Evolutionary conservation across 2,113 vertebrate species (phyloP).

Genomic region (Neolamprologus ventralis): DNA sequence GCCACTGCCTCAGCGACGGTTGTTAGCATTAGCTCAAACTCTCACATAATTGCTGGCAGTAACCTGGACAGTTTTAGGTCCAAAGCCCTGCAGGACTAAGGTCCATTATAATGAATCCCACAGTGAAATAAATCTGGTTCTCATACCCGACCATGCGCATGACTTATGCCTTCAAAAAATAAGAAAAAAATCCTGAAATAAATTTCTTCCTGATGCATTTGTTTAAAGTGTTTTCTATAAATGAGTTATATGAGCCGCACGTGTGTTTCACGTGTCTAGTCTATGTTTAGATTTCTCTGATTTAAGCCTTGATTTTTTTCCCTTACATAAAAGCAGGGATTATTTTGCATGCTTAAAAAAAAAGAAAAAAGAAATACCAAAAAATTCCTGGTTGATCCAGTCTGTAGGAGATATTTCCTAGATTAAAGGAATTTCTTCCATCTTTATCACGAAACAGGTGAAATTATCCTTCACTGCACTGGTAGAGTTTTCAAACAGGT

Average conservation of each 20-base stretch:
- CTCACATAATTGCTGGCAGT: neutral
- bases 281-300: neutral
- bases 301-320: neutral
- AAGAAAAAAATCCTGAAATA: neutral
- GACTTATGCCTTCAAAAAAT: neutral
- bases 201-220: neutral
- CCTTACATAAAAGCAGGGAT: neutral
- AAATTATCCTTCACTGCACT: neutral
- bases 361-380: neutral
- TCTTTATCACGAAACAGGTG: neutral
- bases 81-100: neutral
- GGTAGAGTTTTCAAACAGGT: neutral
- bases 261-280: neutral
- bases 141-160: neutral
- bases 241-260: neutral
- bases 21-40: neutral
- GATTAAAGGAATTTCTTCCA: neutral
- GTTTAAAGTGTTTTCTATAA: neutral
- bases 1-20: neutral
- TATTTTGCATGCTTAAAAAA: neutral
- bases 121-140: neutral
- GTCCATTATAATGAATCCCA: neutral
- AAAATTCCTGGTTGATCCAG: rapidly evolving
- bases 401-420: neutral
- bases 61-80: neutral